Conservation (phyloP, 2,797 vertebrate species). For the Bradypodion pumilum region DNA sequence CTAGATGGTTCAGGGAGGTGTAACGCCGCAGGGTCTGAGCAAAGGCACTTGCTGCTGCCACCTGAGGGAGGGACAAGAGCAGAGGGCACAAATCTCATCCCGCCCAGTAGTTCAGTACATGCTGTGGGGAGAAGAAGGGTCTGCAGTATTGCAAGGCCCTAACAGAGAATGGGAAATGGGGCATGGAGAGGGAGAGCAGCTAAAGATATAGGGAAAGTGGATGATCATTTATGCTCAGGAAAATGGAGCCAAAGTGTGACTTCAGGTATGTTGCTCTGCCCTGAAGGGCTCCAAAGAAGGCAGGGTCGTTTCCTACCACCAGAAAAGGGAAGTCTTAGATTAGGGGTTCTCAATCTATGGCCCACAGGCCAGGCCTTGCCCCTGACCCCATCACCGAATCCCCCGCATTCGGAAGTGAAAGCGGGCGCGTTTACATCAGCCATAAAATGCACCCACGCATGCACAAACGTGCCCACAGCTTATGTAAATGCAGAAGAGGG, state of each 20-base stretch:
- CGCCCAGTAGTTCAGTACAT: no score
- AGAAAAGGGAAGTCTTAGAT: not conserved
- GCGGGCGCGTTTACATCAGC: no score
- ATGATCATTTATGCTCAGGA: not conserved
- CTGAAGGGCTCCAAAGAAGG: not conserved
- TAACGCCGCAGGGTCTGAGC: slow-evolving; percentile 92
- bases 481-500: no score
- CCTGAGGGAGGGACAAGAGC: slow-evolving; percentile 69
- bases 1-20: slow-evolving; percentile 92
- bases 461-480: no score
- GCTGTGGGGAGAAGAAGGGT: no score
- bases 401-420: no score
- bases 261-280: no score
- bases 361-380: no score
- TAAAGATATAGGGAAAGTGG: not conserved
- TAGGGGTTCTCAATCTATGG: no score
- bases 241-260: not conserved
- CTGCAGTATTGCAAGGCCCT: not conserved
- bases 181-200: no score
- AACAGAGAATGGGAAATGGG: not conserved
- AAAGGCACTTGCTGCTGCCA: slow-evolving; percentile 88
- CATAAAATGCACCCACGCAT: no score
- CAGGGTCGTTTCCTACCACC: not conserved
- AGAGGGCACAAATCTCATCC: not conserved
- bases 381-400: no score